A percentile compares a stretch with the other conserved stretches of the same genome.
phyloP scores from a whole-genome alignment of 2,797 vertebrate genomes.

The Garrulus glandarius region DNA sequence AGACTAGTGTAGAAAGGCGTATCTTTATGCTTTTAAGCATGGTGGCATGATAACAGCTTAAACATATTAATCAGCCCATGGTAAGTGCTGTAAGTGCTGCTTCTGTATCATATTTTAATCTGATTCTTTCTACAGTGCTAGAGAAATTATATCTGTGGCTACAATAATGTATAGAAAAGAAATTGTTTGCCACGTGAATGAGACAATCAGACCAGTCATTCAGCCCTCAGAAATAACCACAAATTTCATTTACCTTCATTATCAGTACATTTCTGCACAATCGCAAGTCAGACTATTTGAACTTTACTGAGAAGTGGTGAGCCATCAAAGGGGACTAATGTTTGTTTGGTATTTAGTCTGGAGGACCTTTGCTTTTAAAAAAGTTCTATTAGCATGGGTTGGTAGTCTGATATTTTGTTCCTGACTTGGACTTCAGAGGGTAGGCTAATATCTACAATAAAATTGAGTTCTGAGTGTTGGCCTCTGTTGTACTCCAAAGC shows the following conservation, averaged over 20 bases:
- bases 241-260: slow-evolving; percentile 57
- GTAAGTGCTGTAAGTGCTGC: slow-evolving; percentile 66
- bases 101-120: slow-evolving; percentile 66
- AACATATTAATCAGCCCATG: slow-evolving; percentile 72
- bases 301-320: slow-evolving; percentile 15
- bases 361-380: not conserved
- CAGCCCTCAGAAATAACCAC: slow-evolving; percentile 46
- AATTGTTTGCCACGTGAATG: slow-evolving; percentile 62
- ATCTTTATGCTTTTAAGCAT: slow-evolving; percentile 69
- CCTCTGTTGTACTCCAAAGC: not conserved
- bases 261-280: slow-evolving; percentile 51
- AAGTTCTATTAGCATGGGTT: not conserved
- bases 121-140: slow-evolving; percentile 54
- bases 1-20: slow-evolving; percentile 31
- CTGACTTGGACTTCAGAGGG: not conserved
- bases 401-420: not conserved
- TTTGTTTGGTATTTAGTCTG: slow-evolving; percentile 51
- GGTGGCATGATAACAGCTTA: slow-evolving; percentile 35
- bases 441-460: not conserved
- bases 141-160: slow-evolving; percentile 57
- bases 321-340: slow-evolving; percentile 22
- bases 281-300: slow-evolving; percentile 45
- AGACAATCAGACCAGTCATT: slow-evolving; percentile 49
- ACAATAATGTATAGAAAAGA: slow-evolving; percentile 44
- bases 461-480: not conserved